Evolutionary conservation across 2,888 invertebrate genomes (phyloP), one percentile per base, ranked within the genome.

Genomic region (Drosophila emarginata): DNA sequence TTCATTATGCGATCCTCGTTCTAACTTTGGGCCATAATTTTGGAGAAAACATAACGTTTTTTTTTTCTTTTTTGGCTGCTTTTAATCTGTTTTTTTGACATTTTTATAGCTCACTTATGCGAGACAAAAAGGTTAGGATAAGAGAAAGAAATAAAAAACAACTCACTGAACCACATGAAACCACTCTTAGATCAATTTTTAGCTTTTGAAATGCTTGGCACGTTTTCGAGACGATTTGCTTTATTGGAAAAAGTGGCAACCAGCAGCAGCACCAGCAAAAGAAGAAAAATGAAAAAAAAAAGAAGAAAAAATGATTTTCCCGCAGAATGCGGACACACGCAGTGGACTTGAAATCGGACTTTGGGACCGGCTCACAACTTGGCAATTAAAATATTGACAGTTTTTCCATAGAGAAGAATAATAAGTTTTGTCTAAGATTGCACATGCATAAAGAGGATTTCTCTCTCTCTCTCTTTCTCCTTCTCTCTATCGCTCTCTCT

Each of bases 351-450:
- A 39, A 60, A 52, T 71, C 59, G 60, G 56, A 73, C 71, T 60
- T 37, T 58, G 36, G 67, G 76, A 81, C 79, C 76, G 81, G 82
- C 79, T 81, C 68, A 65, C 45, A 45, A 45, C 67, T 71, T 78
- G 72, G 89, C 89, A 84, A 84, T 84, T 84, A 84, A 84, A 84
- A 84, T 84, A 84, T 84, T 84, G 84, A 81, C 84, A 84, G 89
- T 87, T 88, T 80, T 79, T 70, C 82, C 75, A 81, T 79, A 80
- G 80, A 64, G 57, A 52, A 72, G 87, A 86, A 82, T 82, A 88
- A 82, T 88, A 88, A 82, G 69, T 86, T 82, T 53, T 68, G 67
- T 74, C 70, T 68, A 65, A 57, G 72, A 80, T 87, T 63, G 63
- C 81, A 61, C 67, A 70, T 71, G 76, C 67, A 67, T 70, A 71